Conservation (phyloP, 2,888 invertebrate genomes). For the Caenorhabditis sp. region DNA sequence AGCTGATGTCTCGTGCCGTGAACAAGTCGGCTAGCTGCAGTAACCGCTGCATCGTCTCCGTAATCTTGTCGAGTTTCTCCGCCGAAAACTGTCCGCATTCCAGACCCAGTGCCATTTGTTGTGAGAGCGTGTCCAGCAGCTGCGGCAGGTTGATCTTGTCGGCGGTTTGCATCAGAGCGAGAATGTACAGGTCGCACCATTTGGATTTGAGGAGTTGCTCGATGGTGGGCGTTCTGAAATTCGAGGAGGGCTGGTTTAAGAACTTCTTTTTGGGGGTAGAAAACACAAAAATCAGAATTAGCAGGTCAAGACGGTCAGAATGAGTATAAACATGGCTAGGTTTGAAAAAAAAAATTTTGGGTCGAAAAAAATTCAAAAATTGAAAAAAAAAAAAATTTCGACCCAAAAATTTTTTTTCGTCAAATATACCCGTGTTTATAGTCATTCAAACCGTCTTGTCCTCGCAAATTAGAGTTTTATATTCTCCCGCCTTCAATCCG, state of each 20-base stretch:
- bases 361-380: too few species aligned
- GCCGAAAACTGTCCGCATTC: conserved; percentile 84
- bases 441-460: too few species aligned
- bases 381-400: too few species aligned
- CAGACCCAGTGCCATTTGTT: conserved; percentile 89
- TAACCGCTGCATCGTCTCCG: conserved; percentile 66
- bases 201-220: conserved; percentile 91
- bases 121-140: conserved; percentile 90
- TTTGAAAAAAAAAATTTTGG: neutral
- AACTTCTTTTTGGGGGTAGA: too few species aligned
- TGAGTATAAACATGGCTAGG: neutral
- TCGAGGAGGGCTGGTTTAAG: neutral
- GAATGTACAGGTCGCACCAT: conserved; percentile 94
- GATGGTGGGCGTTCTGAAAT: conserved; percentile 88
- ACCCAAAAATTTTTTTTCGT: neutral
- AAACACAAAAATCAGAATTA: too few species aligned
- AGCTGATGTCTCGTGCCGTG: conserved; percentile 71
- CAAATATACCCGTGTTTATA: neutral
- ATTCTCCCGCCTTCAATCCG: too few species aligned
- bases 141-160: conserved; percentile 86
- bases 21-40: conserved; percentile 66
- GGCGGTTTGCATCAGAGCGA: conserved; percentile 93
- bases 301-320: neutral
- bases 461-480: too few species aligned
- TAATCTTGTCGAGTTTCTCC: conserved; percentile 77